Evolutionary conservation across 2,888 invertebrate genomes (phyloP).

Genomic region (Thalpophila matura): DNA sequence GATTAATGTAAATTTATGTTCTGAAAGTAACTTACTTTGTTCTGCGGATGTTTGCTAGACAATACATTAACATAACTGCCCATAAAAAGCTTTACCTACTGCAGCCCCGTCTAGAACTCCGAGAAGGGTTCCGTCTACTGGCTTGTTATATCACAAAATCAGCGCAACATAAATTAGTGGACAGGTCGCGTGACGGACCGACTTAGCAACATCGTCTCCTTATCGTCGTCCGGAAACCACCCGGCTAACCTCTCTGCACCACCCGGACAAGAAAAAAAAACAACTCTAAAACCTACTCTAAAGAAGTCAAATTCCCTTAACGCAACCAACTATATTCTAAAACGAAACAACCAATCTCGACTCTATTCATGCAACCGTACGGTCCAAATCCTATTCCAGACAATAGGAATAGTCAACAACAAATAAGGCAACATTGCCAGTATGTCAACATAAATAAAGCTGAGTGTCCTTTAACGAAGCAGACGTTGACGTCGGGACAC

Average conservation of each 20-base stretch:
- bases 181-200: slow-evolving; percentile 89
- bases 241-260: slow-evolving; percentile 73
- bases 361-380: slow-evolving; percentile 75
- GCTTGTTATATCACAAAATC: slow-evolving; percentile 84
- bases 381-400: slow-evolving; percentile 70
- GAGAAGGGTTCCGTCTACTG: slow-evolving; percentile 78
- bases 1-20: slow-evolving; percentile 55
- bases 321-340: slow-evolving; percentile 61
- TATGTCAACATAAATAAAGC: slow-evolving; percentile 90
- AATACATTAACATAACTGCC: slow-evolving; percentile 81
- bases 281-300: slow-evolving; percentile 71
- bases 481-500: slow-evolving; percentile 87
- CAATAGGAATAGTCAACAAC: slow-evolving; percentile 75
- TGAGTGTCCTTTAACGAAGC: slow-evolving; percentile 90
- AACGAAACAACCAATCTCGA: slow-evolving; percentile 68
- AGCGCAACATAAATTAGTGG: slow-evolving; percentile 89
- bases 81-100: slow-evolving; percentile 62
- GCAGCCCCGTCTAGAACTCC: slow-evolving; percentile 53
- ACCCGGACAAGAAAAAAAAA: slow-evolving; percentile 64
- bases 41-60: slow-evolving; percentile 74
- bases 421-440: slow-evolving; percentile 88
- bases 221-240: slow-evolving; percentile 87
- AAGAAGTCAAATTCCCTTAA: slow-evolving; percentile 78
- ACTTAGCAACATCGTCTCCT: slow-evolving; percentile 86
- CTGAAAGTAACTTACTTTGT: slow-evolving; percentile 51